Evolutionary conservation across 2,888 invertebrate genomes (phyloP).

Genomic region (Anorthoa munda): DNA sequence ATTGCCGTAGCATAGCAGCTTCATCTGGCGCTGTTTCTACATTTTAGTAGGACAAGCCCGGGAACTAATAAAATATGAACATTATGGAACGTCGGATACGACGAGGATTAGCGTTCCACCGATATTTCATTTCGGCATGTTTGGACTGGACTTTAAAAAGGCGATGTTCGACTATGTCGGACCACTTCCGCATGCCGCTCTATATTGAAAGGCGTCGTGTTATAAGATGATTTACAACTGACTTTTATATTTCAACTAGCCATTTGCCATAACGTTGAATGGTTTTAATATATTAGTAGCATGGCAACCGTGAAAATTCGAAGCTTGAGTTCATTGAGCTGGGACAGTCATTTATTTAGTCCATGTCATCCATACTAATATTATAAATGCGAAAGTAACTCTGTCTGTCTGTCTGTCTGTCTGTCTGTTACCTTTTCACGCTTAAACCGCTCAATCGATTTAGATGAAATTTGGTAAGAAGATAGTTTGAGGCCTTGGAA

Average conservation of each 20-base stretch:
- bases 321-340: slow-evolving; percentile 41
- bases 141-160: slow-evolving; percentile 77
- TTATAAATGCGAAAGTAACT: too few species aligned
- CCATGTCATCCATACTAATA: too few species aligned
- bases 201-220: slow-evolving; percentile 69
- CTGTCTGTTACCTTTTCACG: too few species aligned
- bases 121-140: slow-evolving; percentile 82
- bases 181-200: slow-evolving; percentile 79
- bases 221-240: slow-evolving; percentile 74
- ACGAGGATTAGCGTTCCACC: slow-evolving; percentile 72
- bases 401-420: too few species aligned
- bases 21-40: slow-evolving; percentile 54
- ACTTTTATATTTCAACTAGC: slow-evolving; percentile 71
- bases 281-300: slow-evolving; percentile 56
- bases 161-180: slow-evolving; percentile 71
- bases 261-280: slow-evolving; percentile 64
- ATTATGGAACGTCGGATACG: slow-evolving; percentile 76
- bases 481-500: too few species aligned
- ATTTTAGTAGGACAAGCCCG: slow-evolving; percentile 70
- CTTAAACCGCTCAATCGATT: too few species aligned
- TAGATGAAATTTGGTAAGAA: too few species aligned
- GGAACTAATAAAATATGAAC: slow-evolving; percentile 81
- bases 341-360: slow-evolving; percentile 33
- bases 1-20: slow-evolving; percentile 61
- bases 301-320: slow-evolving; percentile 54